Evolutionary conservation across 2,888 invertebrate genomes (phyloP).

Genomic region (Caenorhabditis angaria): DNA sequence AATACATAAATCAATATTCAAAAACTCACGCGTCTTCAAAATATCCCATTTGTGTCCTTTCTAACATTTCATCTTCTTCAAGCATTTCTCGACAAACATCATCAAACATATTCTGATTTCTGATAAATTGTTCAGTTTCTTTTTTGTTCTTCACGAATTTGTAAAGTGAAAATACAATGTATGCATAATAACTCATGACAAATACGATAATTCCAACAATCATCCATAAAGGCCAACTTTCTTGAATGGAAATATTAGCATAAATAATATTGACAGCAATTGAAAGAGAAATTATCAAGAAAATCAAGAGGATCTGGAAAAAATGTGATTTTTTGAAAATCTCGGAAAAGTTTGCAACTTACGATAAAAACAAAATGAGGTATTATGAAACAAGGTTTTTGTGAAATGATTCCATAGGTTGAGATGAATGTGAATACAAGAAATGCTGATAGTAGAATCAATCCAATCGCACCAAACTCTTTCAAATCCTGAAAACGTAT

Average conservation of each 20-base stretch:
- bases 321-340: background rate
- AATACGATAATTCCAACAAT: background rate
- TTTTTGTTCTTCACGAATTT: background rate
- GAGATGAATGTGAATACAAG: background rate
- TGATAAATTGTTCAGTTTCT: background rate
- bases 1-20: no score
- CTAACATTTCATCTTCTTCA: background rate
- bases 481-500: background rate
- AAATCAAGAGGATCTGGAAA: background rate
- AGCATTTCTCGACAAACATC: background rate
- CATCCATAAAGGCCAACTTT: background rate
- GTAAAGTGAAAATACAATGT: background rate
- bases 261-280: background rate
- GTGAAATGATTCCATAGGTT: background rate
- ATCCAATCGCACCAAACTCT: background rate
- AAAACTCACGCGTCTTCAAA: no score
- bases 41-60: no score
- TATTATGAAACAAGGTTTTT: background rate
- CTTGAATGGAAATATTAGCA: background rate
- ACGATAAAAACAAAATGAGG: background rate
- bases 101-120: slow-evolving; percentile 2
- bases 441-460: no score
- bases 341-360: background rate
- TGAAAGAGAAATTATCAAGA: background rate
- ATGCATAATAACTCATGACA: background rate